Base-by-base conservation (phyloP, 2,888 invertebrate species). In the Globia sparganii region DNA sequence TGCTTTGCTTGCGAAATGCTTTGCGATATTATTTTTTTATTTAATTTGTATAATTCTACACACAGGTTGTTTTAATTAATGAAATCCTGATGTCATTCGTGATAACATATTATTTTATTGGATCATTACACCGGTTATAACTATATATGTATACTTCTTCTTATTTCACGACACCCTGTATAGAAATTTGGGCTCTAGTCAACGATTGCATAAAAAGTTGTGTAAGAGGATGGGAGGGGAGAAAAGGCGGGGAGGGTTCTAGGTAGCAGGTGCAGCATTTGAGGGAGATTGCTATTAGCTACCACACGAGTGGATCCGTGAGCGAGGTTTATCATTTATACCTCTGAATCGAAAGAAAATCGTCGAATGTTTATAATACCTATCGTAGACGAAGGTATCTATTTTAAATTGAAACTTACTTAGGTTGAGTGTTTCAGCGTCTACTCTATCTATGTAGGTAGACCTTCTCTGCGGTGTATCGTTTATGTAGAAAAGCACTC, bases 401-500 rank as follows among this genome's bases (percentile, higher is more conserved):
- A 37, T 76, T 37, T 80, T 56, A 28, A 76, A 80, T 56, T 56
- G 46, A 81, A 80, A 81, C 43, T 75, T 75, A 75, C 64, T 75
- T 81, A 62, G 71, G 46, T 71, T 58, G 61, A 80, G 81, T 81
- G 70, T 81, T 66, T 70, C 76, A 77, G 15, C 66, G 61, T 70
- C 40, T 61, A 46, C 40, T 61, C 34, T 71, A 28, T 70, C n/a
- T 78, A 40, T 31, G 34, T 69, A 43, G n/a, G 21, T 31, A 74
- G 28, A 59, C 56, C 25, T 61, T 61, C 37, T 66, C 53, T 56
- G 61, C 56, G 61, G 28, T 68, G 25, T 64, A 64, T 49, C 40
- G 75, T 40, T 68, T 67, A 64, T 75, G 64, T 43, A 43, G 81
- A 62, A 49, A 58, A 77, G 40, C 81, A 80, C 81, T 81, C 61